Base-by-base conservation (phyloP, 2,888 invertebrate genomes). In the Drosophila phalerata region DNA sequence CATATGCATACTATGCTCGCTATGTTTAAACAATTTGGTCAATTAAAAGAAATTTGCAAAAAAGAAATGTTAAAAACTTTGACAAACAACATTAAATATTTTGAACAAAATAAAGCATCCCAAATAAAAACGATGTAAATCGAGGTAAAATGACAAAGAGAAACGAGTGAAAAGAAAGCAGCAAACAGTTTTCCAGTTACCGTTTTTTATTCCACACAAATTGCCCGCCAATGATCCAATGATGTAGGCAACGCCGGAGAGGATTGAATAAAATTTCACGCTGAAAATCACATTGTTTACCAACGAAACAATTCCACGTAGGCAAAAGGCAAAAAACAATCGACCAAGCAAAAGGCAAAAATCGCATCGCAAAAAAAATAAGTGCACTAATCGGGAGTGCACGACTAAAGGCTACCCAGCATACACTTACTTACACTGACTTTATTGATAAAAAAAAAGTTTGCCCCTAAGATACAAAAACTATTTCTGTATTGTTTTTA, bases 241-340 rank as follows among this genome's bases (percentile, higher is more conserved):
- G 66, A 62, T 47, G 69, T 32, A 34, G 68, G 61, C 45, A 34
- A 48, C 47, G 63, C 51, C 66, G 72, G 34, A 38, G 45, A 45
- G 71, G 74, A 85, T 83, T 81, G 86, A 88, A 85, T 85, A 73
- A 85, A 88, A 81, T 85, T 88, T 84, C 73, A 88, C 80, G 81
- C 78, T 76, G 86, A 74, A 87, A 83, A 76, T 85, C 86, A 75
- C 79, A 88, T 81, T 85, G 85, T 87, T 74, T 79, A 71, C 73
- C 79, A 71, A 68, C 56, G 71, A 72, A 85, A 84, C 81, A 81
- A 77, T 78, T 82, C 63, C 64, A 40, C 37, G 51, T 40, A 37
- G 34, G 40, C 69, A 66, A 58, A 42, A 32, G 9, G 28, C 37
- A 40, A 58, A 58, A 48, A 58, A 38, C 37, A 47, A 38, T 58